Evolutionary conservation across 2,113 vertebrate genomes (phyloP).

Genomic region (Passer montanus): DNA sequence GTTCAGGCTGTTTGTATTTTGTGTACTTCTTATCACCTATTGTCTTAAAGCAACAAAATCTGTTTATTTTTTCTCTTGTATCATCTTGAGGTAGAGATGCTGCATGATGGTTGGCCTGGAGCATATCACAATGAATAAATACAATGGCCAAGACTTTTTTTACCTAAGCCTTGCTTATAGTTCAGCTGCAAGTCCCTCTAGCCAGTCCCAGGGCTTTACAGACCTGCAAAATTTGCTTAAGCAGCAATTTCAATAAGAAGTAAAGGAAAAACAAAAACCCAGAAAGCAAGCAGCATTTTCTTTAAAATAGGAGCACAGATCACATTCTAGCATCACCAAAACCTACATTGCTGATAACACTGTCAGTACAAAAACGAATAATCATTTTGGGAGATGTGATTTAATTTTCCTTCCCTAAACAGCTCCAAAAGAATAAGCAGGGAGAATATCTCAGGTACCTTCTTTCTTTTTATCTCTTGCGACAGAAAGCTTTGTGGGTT

Average conservation of each 20-base stretch:
- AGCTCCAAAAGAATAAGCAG: background rate
- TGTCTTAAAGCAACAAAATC: background rate
- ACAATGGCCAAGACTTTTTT: background rate
- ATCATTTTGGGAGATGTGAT: background rate
- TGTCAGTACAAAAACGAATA: background rate
- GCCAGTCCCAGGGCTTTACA: background rate
- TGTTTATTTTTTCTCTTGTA: background rate
- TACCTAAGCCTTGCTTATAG: background rate
- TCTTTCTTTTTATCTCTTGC: background rate
- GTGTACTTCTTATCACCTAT: background rate
- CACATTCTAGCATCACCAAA: background rate
- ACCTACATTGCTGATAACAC: background rate
- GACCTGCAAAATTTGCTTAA: background rate
- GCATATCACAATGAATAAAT: background rate
- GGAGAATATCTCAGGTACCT: background rate
- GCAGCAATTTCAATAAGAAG: background rate
- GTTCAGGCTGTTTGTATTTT: background rate
- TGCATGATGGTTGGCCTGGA: background rate
- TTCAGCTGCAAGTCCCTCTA: background rate
- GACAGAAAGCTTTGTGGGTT: slow-evolving; percentile 23
- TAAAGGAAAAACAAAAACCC: background rate
- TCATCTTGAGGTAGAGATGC: background rate
- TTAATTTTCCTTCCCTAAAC: background rate
- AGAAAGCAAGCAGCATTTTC: background rate
- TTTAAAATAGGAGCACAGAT: background rate